phyloP scores from a whole-genome alignment of 2,888 invertebrate genomes.

The Zonitis immaculata region DNA sequence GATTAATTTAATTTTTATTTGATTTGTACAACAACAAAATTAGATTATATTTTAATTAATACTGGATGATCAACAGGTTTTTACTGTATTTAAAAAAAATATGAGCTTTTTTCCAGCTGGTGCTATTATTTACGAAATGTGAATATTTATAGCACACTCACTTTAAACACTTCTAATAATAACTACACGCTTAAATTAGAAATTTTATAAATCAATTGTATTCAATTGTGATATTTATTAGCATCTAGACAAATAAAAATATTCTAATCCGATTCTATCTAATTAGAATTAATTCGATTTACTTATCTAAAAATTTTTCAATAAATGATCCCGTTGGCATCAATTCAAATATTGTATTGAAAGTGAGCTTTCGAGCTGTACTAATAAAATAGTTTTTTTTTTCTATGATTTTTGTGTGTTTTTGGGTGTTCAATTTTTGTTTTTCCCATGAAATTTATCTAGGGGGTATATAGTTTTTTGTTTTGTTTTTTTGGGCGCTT shows the following conservation, averaged over 20 bases:
- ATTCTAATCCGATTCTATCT: no score
- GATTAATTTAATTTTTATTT: slow-evolving; percentile 23
- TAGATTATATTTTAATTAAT: slow-evolving; percentile 35
- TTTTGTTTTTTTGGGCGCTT: slow-evolving; percentile 40
- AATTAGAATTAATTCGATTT: no score
- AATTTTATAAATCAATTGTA: neutral
- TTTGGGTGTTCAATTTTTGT: neutral
- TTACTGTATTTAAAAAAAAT: neutral
- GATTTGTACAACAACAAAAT: slow-evolving; percentile 24
- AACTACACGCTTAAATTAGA: neutral
- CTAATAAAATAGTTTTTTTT: no score
- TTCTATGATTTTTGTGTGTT: no score
- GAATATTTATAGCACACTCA: neutral
- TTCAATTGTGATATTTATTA: neutral
- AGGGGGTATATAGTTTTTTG: neutral
- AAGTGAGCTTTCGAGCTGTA: neutral
- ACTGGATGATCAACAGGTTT: slow-evolving; percentile 31
- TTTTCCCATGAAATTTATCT: neutral
- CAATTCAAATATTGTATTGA: no score
- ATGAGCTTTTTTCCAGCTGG: neutral
- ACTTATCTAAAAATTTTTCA: no score
- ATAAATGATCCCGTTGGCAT: no score
- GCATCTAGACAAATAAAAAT: no score
- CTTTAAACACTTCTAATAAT: neutral
- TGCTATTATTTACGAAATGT: neutral